These are phyloP conservation scores for Trochalopteron elliotii DNA, from an alignment of 2,113 vertebrate species.

Conservation along the genomic window DNA sequence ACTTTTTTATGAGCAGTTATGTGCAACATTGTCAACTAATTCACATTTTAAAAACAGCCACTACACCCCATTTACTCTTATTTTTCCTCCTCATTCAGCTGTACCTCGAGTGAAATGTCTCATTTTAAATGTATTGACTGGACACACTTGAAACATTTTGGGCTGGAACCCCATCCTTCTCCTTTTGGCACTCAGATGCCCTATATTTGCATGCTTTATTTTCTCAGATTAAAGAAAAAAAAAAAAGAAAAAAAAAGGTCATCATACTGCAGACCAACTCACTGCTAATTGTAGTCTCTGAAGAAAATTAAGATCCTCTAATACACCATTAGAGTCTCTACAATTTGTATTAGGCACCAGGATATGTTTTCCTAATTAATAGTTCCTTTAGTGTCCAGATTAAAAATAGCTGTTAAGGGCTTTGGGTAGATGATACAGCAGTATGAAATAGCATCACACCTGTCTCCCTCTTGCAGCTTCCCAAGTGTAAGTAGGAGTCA, in stretches of 20 bases:
- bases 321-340: slow-evolving; percentile 12
- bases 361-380: slow-evolving; percentile 61
- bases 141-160: not conserved
- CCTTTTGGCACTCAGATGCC: not conserved
- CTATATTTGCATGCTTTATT: not conserved
- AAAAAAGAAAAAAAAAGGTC: not conserved
- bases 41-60: not conserved
- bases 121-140: not conserved
- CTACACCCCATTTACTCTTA: not conserved
- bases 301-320: slow-evolving; percentile 1
- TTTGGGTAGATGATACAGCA: slow-evolving; percentile 62
- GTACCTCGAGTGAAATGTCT: not conserved
- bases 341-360: slow-evolving; percentile 23
- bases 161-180: not conserved
- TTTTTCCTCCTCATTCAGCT: not conserved
- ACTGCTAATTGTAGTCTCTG: not conserved
- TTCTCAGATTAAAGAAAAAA: not conserved
- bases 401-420: slow-evolving; percentile 66
- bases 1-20: not conserved
- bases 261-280: not conserved
- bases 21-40: not conserved
- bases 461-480: slow-evolving; percentile 54
- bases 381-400: slow-evolving; percentile 34
- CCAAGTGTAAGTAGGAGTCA: slow-evolving; percentile 55
- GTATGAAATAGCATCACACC: slow-evolving; percentile 49